Evolutionary conservation across 1,140 invertebrate genomes (phyloP), one percentile per base, ranked within the genome.

Genomic region (Drosophila repletoides): DNA sequence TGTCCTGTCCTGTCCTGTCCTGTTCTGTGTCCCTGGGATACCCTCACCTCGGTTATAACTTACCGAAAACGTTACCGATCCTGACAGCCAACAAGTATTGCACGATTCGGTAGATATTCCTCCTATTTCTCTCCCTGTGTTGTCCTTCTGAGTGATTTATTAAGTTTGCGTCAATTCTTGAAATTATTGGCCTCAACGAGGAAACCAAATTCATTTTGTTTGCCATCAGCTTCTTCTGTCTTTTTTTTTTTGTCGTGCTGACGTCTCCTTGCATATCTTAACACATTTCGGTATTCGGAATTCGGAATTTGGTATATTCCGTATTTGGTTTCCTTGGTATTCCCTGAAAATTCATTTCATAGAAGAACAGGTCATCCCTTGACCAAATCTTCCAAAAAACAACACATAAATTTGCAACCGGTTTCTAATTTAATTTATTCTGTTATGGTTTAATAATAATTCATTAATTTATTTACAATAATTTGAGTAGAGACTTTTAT

Each of bases 71-170:
- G 74, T 67, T 86, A 56, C 79, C 70, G 48, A 79, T 84, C 74
- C 71, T 84, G 84, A 88, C 84, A 88, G 72, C 59, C 77, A 83
- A 88, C 84, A 88, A 88, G 84, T 76, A 71, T 68, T 70, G 84
- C 84, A 88, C 75, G 84, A 88, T 75, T 56, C n/a, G n/a, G n/a
- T n/a, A n/a, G n/a, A n/a, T n/a, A n/a, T n/a, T n/a, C n/a, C n/a
- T n/a, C n/a, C n/a, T n/a, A n/a, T n/a, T 43, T 46, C 46, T 51
- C 53, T 22, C 28, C 6, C 19, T 46, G 31, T 28, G 52, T 68
- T 55, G 65, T 61, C 64, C 64, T 53, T 55, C 60, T 73, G 77
- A 88, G 77, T 88, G 84, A 88, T 88, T 88, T 88, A 88, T 88
- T 83, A 63, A 88, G 83, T 83, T 88, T 88, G 58, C 61, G 63